These are phyloP conservation scores for Agelastica alni DNA, from an alignment of 2,888 invertebrate genomes.

Conservation along the genomic window DNA sequence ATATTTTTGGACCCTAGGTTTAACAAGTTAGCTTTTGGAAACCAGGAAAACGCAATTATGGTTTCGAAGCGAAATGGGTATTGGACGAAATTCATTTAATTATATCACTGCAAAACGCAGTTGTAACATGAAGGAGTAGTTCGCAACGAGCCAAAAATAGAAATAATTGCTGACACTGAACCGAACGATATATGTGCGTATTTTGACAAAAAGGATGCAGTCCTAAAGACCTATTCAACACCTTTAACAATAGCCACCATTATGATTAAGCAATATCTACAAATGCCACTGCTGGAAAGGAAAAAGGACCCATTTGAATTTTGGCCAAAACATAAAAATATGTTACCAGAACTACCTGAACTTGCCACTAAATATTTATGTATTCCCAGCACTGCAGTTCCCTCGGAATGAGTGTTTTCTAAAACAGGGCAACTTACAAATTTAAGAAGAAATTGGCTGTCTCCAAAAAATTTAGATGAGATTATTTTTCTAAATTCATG, in stretches of 20 bases:
- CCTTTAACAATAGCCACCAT: slow-evolving; percentile 16
- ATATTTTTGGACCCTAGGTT: slow-evolving; percentile 37
- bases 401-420: no score
- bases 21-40: slow-evolving; percentile 34
- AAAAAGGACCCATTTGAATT: slow-evolving; percentile 29
- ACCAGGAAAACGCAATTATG: slow-evolving; percentile 27
- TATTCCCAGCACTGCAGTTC: slow-evolving; percentile 36
- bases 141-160: no score
- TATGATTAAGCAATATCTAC: slow-evolving; percentile 7
- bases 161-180: no score
- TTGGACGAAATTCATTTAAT: slow-evolving; percentile 22
- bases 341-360: slow-evolving; percentile 34
- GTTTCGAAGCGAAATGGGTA: slow-evolving; percentile 31
- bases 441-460: no score
- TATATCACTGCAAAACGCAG: slow-evolving; percentile 9
- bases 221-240: slow-evolving; percentile 13
- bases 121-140: no score
- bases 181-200: slow-evolving; percentile 15
- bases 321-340: slow-evolving; percentile 30
- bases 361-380: slow-evolving; percentile 32
- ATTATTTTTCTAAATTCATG: no score
- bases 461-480: no score
- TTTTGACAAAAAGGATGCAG: slow-evolving; percentile 24
- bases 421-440: no score
- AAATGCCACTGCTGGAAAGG: slow-evolving; percentile 27